A percentile compares a stretch with the other conserved stretches of the same genome.
Evolutionary conservation across 2,113 vertebrate genomes (phyloP).

Genomic region (Piaya cayana): DNA sequence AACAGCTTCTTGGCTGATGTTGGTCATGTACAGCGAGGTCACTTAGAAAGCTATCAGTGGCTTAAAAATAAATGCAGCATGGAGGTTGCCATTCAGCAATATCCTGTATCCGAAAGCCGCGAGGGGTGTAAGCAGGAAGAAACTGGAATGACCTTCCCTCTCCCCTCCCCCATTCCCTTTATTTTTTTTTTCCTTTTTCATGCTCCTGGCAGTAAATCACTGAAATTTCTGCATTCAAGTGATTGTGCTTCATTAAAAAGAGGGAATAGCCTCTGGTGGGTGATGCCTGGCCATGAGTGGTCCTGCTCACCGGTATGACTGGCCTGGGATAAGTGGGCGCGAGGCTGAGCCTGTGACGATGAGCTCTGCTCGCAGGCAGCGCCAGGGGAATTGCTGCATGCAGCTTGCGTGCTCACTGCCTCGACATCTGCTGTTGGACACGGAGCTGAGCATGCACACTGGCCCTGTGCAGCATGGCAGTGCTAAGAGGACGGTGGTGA

Average conservation of each 20-base stretch:
- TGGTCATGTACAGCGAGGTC: slow-evolving; percentile 52
- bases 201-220: neutral
- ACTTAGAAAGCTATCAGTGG: slow-evolving; percentile 54
- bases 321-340: neutral
- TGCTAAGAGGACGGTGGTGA: neutral
- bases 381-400: neutral
- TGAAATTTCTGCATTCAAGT: neutral
- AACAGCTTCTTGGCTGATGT: slow-evolving; percentile 64
- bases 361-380: neutral
- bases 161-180: neutral
- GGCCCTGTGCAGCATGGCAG: neutral
- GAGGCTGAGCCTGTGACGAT: accelerated
- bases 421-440: neutral
- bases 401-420: neutral
- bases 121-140: slow-evolving; percentile 28
- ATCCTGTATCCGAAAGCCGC: slow-evolving; percentile 61
- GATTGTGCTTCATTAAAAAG: neutral
- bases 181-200: neutral
- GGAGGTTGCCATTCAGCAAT: slow-evolving; percentile 61
- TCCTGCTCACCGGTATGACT: accelerated
- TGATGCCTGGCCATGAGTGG: neutral
- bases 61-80: slow-evolving; percentile 64
- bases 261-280: accelerated
- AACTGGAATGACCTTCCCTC: slow-evolving; percentile 35
- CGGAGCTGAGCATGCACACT: accelerated